A percentile compares a stretch with the other conserved stretches of the same genome.
Conservation (phyloP, 2,888 invertebrate species). For the Parnassius glacialis region DNA sequence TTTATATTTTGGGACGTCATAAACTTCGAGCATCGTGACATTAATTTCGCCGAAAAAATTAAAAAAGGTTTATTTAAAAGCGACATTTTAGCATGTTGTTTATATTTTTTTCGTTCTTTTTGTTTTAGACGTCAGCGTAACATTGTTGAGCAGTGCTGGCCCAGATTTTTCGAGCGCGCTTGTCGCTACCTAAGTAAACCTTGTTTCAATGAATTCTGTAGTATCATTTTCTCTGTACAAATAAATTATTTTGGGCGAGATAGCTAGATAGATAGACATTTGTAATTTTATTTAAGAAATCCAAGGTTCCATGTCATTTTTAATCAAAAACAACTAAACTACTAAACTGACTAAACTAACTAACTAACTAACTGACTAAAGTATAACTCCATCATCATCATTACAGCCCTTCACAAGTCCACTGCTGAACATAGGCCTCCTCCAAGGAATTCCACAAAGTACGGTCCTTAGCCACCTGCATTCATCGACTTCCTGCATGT, state of each 20-base stretch:
- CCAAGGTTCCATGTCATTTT: no score
- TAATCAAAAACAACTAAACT: no score
- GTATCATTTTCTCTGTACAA: constrained; percentile 4
- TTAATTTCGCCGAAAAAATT: constrained; percentile 1
- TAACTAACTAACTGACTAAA: no score
- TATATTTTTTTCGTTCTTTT: constrained; percentile 15
- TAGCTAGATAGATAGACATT: neutral
- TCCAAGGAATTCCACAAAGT: no score
- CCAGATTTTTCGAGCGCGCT: constrained; percentile 18
- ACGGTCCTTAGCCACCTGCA: no score
- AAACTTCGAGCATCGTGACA: no score
- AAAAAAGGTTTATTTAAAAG: constrained; percentile 12
- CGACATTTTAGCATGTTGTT: constrained; percentile 16
- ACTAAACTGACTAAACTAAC: no score
- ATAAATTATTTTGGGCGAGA: neutral
- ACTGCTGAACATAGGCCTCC: no score
- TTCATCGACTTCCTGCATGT: no score
- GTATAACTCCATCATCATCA: no score
- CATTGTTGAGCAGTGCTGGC: constrained; percentile 18
- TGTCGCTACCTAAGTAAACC: constrained; percentile 16
- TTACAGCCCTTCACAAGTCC: no score
- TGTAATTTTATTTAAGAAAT: neutral
- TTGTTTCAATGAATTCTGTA: constrained; percentile 12
- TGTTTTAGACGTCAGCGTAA: constrained; percentile 7
- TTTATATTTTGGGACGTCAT: no score